Conservation (phyloP, 2,113 vertebrate genomes). For the Mola mola region DNA sequence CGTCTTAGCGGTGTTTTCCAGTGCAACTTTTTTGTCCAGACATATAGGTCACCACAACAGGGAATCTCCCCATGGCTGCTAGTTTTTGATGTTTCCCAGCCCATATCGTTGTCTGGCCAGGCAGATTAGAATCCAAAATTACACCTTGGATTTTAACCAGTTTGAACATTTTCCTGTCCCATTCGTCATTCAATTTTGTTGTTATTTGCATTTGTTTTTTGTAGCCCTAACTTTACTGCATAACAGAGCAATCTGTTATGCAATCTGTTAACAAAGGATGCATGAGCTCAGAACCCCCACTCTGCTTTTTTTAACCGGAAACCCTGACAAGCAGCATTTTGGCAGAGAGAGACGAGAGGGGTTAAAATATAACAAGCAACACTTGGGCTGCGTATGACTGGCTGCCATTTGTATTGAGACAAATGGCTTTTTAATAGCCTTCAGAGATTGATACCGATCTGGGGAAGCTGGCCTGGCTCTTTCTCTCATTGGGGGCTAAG, state of each 20-base stretch:
- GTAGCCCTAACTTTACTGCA: too few species aligned
- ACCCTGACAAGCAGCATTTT: conserved; percentile 27
- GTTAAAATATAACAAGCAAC: conserved; percentile 75
- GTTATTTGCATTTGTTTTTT: too few species aligned
- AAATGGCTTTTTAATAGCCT: conserved; percentile 79
- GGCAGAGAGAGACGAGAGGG: conserved; percentile 28
- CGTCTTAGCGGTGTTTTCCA: too few species aligned
- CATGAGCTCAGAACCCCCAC: neutral
- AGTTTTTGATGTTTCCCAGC: too few species aligned
- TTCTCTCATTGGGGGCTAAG: conserved; percentile 60
- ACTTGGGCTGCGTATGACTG: conserved; percentile 67
- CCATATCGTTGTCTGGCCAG: too few species aligned
- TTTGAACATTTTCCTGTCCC: too few species aligned
- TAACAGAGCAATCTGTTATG: neutral
- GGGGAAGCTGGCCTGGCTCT: conserved; percentile 57
- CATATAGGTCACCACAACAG: too few species aligned
- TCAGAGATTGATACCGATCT: conserved; percentile 75
- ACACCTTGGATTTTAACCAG: too few species aligned
- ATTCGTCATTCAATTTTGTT: too few species aligned
- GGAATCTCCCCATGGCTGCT: too few species aligned
- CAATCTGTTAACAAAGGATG: neutral
- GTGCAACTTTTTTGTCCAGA: too few species aligned
- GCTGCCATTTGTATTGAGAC: conserved; percentile 77
- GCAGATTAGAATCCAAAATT: too few species aligned
- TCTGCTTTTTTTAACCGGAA: conserved; percentile 3